Conservation (phyloP, 2,113 vertebrate species). For the Dromas ardeola region DNA sequence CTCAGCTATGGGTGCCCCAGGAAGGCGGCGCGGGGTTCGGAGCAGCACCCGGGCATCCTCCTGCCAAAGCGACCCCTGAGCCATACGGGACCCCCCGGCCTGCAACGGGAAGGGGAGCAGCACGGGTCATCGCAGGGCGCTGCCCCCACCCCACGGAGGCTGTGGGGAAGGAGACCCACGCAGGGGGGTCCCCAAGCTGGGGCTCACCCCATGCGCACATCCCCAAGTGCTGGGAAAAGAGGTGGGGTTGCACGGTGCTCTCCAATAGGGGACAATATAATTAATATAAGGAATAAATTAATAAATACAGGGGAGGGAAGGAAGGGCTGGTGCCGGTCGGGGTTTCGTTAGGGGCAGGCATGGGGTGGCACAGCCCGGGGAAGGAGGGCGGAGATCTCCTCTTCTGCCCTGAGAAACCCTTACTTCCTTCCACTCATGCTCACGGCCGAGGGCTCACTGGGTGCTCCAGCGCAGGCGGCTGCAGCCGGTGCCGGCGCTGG, state of each 20-base stretch:
- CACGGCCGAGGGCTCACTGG: not conserved
- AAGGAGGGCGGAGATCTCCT: not conserved
- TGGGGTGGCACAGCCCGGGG: not conserved
- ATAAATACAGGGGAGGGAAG: not conserved
- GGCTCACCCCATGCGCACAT: not conserved
- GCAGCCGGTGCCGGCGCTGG: not conserved
- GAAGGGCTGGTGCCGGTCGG: not conserved
- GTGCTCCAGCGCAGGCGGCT: not conserved
- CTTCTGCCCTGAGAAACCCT: not conserved
- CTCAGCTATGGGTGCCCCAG: not conserved
- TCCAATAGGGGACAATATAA: not conserved
- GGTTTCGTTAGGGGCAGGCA: not conserved
- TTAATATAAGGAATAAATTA: not conserved
- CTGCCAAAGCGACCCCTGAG: not conserved
- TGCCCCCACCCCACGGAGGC: not conserved
- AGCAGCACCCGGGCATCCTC: no score
- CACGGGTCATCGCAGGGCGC: not conserved
- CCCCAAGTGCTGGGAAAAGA: not conserved
- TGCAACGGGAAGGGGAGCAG: not conserved
- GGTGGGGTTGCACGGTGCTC: not conserved
- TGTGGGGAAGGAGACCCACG: rapidly evolving
- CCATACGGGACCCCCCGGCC: rapidly evolving
- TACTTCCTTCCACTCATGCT: not conserved
- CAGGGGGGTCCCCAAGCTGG: not conserved
- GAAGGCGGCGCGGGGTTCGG: not conserved